Conservation (phyloP, 2,113 vertebrate genomes). For the Athene noctua region DNA sequence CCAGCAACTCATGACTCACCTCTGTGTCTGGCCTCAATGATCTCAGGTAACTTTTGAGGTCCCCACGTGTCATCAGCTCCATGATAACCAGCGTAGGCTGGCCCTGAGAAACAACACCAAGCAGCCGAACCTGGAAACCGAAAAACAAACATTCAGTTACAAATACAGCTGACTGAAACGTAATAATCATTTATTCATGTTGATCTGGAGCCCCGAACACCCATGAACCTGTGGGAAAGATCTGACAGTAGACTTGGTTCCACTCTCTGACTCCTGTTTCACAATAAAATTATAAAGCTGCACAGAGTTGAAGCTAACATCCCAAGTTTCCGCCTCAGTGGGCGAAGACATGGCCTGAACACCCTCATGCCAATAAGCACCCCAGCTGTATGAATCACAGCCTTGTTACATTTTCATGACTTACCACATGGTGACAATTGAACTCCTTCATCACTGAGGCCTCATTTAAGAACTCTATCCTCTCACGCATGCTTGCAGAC, state of each 20-base stretch:
- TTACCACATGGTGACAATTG: conserved; percentile 98
- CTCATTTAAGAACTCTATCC: conserved; percentile 97
- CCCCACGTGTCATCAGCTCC: conserved; percentile 98
- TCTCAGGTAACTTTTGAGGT: conserved; percentile 96
- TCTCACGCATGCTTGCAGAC: conserved; percentile 93
- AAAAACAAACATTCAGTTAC: background rate
- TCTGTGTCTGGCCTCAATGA: conserved; percentile 90
- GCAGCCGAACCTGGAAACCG: conserved; percentile 85
- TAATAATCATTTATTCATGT: background rate
- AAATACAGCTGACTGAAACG: background rate
- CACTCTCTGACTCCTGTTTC: background rate
- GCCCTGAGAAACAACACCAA: conserved; percentile 97
- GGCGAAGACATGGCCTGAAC: fast-evolving
- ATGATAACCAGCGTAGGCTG: conserved; percentile 98
- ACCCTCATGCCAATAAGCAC: background rate
- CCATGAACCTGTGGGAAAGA: background rate
- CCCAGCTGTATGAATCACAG: background rate
- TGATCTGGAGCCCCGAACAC: background rate
- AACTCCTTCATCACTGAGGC: conserved; percentile 99
- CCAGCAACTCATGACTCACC: conserved; percentile 57
- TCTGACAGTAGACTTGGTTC: background rate
- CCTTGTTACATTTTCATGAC: background rate
- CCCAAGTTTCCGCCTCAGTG: background rate
- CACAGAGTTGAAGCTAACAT: background rate
- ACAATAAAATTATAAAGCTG: background rate